Base-by-base conservation (phyloP, 2,797 vertebrate species). In the Megalops cyprinoides region DNA sequence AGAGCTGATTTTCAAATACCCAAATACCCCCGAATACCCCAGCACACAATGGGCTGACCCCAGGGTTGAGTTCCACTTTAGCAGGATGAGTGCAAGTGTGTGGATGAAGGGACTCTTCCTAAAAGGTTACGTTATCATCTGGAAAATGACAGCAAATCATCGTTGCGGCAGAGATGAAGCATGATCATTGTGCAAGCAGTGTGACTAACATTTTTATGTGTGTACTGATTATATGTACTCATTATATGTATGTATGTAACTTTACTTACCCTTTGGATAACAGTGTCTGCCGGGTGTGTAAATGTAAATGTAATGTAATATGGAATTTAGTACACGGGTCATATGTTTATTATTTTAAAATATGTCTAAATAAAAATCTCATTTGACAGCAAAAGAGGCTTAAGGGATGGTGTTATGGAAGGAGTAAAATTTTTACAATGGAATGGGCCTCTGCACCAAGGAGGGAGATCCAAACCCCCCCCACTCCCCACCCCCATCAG, bases 1-100 rank as follows among this genome's bases (percentile, higher is more conserved):
- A 85, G 82, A 84, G 82, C 60, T 78, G 81, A 74, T 82, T 82
- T 88, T 84, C 79, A 69, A 67, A n/a, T n/a, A 73, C 60, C 84
- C 79, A 69, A 67, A n/a, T n/a, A 73, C 60, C 65, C 76, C 82
- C 67, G 71, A 88, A 85, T 73, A 60, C 55, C 69, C 78, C 67
- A 75, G 55, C 20, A 84, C 75, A 90, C 83, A 87, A 87, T 79
- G 80, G 84, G 73, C 23, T 84, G 83, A 83, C 87, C 81, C 83
- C 79, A 65, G 56, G 81, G 82, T 77, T 79, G 76, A 76, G 48
- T 39, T 77, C 53, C n/a, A 48, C 44, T 78, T 51, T 2, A 18
- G 73, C n/a, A 34, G 31, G 76, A 77, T 79, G n/a, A 23, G 6
- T 39, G 44, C 39, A n/a, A n/a, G 18, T 9, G 67, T 44, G 23